These are phyloP conservation scores for Parauchenoglanis punctatus DNA, from an alignment of 2,797 vertebrate genomes.

Conservation along the genomic window DNA sequence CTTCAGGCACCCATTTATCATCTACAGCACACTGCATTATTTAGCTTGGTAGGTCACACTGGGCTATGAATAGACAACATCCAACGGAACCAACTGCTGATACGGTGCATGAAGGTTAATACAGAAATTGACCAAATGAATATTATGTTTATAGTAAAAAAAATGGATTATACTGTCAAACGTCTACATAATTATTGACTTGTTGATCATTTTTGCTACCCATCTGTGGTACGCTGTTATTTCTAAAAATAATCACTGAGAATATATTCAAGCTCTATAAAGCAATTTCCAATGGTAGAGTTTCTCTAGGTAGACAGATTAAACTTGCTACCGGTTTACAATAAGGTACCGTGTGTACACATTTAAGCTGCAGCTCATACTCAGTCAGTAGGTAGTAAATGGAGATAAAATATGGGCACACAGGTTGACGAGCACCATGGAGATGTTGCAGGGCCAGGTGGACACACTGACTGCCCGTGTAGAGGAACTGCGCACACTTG, in stretches of 20 bases:
- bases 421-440: slow-evolving; percentile 90
- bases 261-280: background rate
- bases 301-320: background rate
- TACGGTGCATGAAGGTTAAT: background rate
- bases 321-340: background rate
- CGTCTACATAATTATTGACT: background rate
- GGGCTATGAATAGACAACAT: background rate
- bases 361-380: background rate
- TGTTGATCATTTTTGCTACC: too few species aligned
- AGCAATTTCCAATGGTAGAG: background rate
- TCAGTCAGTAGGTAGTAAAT: background rate
- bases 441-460: slow-evolving; percentile 89
- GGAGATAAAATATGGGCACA: background rate
- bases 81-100: background rate
- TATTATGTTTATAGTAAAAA: background rate
- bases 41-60: background rate
- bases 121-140: background rate
- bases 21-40: background rate
- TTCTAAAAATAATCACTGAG: background rate
- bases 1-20: background rate
- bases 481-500: slow-evolving; percentile 87
- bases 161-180: background rate
- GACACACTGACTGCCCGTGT: slow-evolving; percentile 88
- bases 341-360: background rate
- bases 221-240: too few species aligned